Percentiles rank a stretch among this genome's conserved stretches.
Evolutionary conservation across 1,140 invertebrate species (phyloP).

Genomic region (Stegodyphus mimosarum): DNA sequence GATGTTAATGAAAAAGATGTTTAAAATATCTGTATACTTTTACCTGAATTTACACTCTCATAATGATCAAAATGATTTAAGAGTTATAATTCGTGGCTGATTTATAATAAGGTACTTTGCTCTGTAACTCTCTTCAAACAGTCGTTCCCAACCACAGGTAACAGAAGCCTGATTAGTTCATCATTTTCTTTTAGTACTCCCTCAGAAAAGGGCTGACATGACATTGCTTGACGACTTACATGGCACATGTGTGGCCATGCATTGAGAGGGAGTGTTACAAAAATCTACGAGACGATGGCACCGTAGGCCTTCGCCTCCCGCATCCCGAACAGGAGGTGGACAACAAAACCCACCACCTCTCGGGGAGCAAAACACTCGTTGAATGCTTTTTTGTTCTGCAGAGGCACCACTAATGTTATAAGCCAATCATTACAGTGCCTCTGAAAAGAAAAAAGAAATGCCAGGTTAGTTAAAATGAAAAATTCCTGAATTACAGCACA

Average conservation of each 20-base stretch:
- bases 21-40: too few species aligned
- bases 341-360: conserved; percentile 36
- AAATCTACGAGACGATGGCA: conserved; percentile 27
- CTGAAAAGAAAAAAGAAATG: conserved; percentile 63
- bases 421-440: conserved; percentile 62
- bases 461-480: conserved; percentile 27
- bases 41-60: too few species aligned
- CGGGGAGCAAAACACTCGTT: conserved; percentile 38
- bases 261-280: not conserved
- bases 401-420: conserved; percentile 63
- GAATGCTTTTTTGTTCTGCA: conserved; percentile 64
- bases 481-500: conserved; percentile 1
- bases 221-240: conserved; percentile 1
- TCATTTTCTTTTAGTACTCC: too few species aligned
- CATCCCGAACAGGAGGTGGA: not conserved
- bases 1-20: too few species aligned
- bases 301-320: conserved; percentile 1
- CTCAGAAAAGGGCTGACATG: conserved; percentile 40
- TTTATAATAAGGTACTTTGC: too few species aligned
- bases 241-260: not conserved
- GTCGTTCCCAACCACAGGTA: conserved; percentile 57
- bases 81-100: too few species aligned
- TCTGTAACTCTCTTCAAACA: not conserved
- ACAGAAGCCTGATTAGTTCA: conserved; percentile 13
- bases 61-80: too few species aligned